Evolutionary conservation across 2,888 invertebrate genomes (phyloP), one percentile per base, ranked within the genome.

Genomic region (Xanthia icteritia): DNA sequence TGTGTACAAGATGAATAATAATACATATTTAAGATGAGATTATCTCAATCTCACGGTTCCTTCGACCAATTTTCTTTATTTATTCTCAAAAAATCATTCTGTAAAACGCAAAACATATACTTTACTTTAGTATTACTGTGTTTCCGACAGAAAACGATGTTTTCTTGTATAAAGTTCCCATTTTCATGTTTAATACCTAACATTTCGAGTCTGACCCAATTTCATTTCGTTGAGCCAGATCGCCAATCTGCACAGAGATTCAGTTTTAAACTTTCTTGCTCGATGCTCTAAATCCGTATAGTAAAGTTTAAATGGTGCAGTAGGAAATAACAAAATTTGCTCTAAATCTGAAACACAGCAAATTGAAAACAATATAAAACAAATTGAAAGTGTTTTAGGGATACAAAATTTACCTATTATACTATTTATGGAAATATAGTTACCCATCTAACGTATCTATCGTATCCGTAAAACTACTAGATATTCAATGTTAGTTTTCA

Each of bases 121-220:
- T 9, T 8, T 17, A 56, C 23, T 42, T 56, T 51, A n/a, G 23
- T 39, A 42, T n/a, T 39, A 13, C 27, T 11, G 17, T 54, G 8
- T 54, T 73, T 66, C 15, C 45, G 27, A 58, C 36, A 39, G 58
- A 27, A 65, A 73, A 60, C 42, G 17, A 36, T 73, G 73, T 64
- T 81, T 45, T 20, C 17, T 64, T 58, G 36, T 13, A 36, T 67
- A 74, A 74, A 78, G 73, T 80, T 78, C 51, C 58, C 58, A 48
- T 65, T 78, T 80, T 65, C 72, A 31, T 64, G 73, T 39, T 36
- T 23, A 58, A 48, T 42, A n/a, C n/a, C n/a, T n/a, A 67, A 66
- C 63, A 68, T 81, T 73, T 73, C 60, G 9, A 81, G 60, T 68
- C 23, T 36, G 82, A 80, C 69, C 76, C 65, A 61, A 76, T 70